phyloP scores from a whole-genome alignment of 2,797 vertebrate species.

The Oryzias sinensis region DNA sequence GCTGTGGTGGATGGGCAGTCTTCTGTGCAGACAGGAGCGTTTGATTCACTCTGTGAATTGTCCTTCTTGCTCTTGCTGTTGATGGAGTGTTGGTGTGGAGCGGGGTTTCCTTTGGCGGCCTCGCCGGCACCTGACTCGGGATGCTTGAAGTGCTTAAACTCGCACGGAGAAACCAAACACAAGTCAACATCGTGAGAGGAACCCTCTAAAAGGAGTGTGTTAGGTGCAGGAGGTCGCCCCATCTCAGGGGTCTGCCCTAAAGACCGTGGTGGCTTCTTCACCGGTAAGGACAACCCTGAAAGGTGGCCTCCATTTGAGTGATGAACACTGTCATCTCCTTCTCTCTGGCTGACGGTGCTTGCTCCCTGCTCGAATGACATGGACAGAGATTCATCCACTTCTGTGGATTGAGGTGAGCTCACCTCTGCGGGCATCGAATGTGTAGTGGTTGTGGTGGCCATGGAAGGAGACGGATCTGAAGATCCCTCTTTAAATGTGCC shows the following conservation, averaged over 20 bases:
- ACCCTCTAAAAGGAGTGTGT: conserved; percentile 72
- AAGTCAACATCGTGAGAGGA: conserved; percentile 89
- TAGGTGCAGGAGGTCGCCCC: conserved; percentile 62
- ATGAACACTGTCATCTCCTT: conserved; percentile 69
- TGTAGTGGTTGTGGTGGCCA: conserved; percentile 79
- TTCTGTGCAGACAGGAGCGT: conserved; percentile 77
- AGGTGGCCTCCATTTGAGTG: conserved; percentile 69
- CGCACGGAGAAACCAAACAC: conserved; percentile 93
- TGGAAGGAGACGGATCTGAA: conserved; percentile 85
- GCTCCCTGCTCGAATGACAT: conserved; percentile 94
- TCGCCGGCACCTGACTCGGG: conserved; percentile 78
- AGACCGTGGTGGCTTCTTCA: conserved; percentile 79
- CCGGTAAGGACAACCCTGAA: conserved; percentile 77
- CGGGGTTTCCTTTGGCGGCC: conserved; percentile 75
- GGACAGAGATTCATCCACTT: conserved; percentile 94
- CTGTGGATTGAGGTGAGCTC: conserved; percentile 94
- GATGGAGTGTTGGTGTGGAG: conserved; percentile 48
- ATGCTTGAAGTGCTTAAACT: conserved; percentile 91
- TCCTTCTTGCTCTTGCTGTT: conserved; percentile 70
- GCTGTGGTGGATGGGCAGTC: conserved; percentile 85
- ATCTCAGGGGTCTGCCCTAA: conserved; percentile 63
- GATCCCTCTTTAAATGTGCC: conserved; percentile 83
- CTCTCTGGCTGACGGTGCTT: conserved; percentile 80
- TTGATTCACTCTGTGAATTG: conserved; percentile 86
- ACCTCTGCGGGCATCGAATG: conserved; percentile 92